A percentile compares a stretch with the other conserved stretches of the same genome.
phyloP scores from a whole-genome alignment of 2,888 invertebrate species.

The Lasioglossum pauxillum region DNA sequence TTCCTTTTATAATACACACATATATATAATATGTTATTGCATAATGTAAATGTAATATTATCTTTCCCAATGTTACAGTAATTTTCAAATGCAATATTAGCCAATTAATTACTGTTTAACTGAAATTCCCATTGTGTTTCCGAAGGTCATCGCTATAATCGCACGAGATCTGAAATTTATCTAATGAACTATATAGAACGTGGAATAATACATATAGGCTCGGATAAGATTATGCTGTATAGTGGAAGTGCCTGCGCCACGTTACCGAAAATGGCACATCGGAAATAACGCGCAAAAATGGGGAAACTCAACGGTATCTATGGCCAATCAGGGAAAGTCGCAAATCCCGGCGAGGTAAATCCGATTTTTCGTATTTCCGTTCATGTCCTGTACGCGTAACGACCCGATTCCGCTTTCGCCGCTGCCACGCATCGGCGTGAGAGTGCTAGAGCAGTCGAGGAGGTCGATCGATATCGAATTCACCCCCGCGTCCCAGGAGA shows the following conservation, averaged over 20 bases:
- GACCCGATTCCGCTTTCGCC: conserved; percentile 63
- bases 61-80: neutral
- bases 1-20: neutral
- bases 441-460: conserved; percentile 55
- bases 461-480: conserved; percentile 73
- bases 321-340: neutral
- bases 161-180: neutral
- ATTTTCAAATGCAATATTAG: neutral
- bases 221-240: neutral
- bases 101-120: neutral
- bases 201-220: neutral
- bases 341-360: conserved; percentile 2
- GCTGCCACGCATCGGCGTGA: conserved; percentile 53
- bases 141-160: neutral
- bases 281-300: neutral
- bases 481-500: conserved; percentile 47
- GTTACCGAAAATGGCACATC: conserved; percentile 6
- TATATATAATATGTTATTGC: neutral
- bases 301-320: neutral
- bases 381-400: conserved; percentile 27
- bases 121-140: neutral
- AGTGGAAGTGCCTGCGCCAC: neutral
- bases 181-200: neutral
- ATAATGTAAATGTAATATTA: neutral
- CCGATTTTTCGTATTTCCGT: conserved; percentile 43